Conservation (phyloP, 2,113 vertebrate genomes). For the Henicopernis longicauda region DNA sequence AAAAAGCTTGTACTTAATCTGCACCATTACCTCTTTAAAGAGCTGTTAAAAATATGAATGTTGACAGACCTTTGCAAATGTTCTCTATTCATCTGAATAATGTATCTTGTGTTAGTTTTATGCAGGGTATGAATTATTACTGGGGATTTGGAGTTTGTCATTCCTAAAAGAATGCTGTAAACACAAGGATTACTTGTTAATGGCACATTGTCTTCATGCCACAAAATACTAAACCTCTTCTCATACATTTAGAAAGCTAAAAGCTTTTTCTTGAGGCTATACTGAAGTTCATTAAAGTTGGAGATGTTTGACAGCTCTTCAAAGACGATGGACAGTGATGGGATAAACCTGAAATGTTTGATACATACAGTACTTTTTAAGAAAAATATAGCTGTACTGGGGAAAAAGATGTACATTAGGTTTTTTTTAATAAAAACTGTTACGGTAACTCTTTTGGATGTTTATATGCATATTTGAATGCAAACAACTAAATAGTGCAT, state of each 20-base stretch:
- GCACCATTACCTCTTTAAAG: conserved; percentile 67
- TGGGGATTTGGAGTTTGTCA: conserved; percentile 29
- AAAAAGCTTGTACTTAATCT: conserved; percentile 35
- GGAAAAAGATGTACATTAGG: conserved; percentile 60
- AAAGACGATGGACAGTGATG: conserved; percentile 59
- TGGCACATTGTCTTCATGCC: conserved; percentile 1
- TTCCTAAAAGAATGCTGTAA: conserved; percentile 46
- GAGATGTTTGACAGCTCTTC: conserved; percentile 68
- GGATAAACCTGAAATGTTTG: conserved; percentile 61
- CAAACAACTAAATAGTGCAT: not conserved
- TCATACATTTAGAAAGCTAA: not conserved
- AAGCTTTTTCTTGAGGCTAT: conserved; percentile 15
- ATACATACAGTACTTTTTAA: conserved; percentile 72
- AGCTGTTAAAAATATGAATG: conserved; percentile 65
- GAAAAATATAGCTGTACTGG: conserved; percentile 31
- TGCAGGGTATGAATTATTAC: not conserved
- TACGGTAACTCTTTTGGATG: conserved; percentile 58
- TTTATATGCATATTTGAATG: conserved; percentile 27
- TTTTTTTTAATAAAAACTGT: conserved; percentile 72
- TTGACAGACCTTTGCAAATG: conserved; percentile 29
- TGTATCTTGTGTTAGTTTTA: conserved; percentile 33
- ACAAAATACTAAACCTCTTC: conserved; percentile 24
- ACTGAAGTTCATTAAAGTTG: not conserved
- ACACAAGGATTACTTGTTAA: not conserved
- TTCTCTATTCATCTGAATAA: conserved; percentile 1